Percentiles rank a stretch among this genome's conserved stretches.
Evolutionary conservation across 2,113 vertebrate species (phyloP).

Genomic region (Neolamprologus toae): DNA sequence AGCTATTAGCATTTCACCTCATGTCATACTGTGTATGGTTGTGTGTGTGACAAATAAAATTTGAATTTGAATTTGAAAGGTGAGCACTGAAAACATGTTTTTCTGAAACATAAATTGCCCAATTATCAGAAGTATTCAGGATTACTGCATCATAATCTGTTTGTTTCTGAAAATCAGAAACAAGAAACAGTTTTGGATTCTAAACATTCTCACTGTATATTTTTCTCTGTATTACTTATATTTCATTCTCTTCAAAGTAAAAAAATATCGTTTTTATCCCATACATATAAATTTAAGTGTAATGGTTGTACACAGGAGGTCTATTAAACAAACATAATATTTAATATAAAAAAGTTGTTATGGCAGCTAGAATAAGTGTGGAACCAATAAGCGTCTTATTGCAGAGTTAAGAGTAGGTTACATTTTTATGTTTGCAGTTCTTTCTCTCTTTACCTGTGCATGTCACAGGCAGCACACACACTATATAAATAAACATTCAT

Average conservation of each 20-base stretch:
- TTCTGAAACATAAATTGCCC: not conserved
- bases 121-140: not conserved
- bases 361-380: not conserved
- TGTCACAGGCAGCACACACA: not conserved
- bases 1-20: not conserved
- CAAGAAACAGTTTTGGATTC: not conserved
- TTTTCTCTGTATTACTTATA: not conserved
- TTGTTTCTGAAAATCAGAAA: not conserved
- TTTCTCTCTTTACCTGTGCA: not conserved
- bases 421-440: not conserved
- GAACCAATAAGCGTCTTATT: not conserved
- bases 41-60: not conserved
- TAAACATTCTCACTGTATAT: accelerated
- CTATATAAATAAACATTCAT: not conserved
- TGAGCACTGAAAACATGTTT: not conserved
- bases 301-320: not conserved
- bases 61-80: not conserved
- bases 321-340: not conserved
- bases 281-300: not conserved
- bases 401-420: not conserved
- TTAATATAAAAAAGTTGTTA: accelerated
- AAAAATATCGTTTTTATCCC: not conserved
- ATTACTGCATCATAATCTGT: not conserved
- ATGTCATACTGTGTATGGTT: not conserved
- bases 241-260: not conserved